Evolutionary conservation across 2,113 vertebrate species (phyloP), one percentile per base, ranked within the genome.

Genomic region (Ceyx melanurus): DNA sequence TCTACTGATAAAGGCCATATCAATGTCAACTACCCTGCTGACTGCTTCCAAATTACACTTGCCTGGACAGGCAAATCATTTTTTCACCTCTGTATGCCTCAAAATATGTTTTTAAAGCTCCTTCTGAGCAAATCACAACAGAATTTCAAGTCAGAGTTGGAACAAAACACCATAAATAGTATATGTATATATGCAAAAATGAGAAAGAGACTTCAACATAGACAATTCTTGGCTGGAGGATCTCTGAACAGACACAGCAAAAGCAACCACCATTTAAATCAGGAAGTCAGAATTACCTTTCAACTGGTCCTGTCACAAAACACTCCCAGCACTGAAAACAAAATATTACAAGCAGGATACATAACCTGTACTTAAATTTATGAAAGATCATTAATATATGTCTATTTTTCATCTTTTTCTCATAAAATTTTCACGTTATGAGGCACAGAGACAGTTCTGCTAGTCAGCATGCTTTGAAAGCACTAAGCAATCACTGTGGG

Each of bases 1-100:
- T 33, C 79, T 65, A 21, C 57, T 33, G 67, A 37, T 95, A 65
- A 96, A 97, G 94, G 94, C 95, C 94, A 92, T n/a, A 86, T 66
- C 43, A 92, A 86, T 75, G 88, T 90, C 78, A 96, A 93, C 85
- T 74, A 89, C 67, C 86, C 64, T 96, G 78, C 74, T 57, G 48
- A 37, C 31, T 93, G 56, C 42, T 88, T 86, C 87, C 58, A 65
- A 54, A 92, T 85, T 81, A 85, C 53, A 54, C 37, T 90, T 89
- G 57, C 57, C 58, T n/a, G 46, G 85, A 58, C 5, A 71, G 35
- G 46, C 13, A 48, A 48, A 60, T 33, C 21, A 57, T 51, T 85
- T 89, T 85, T 71, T 58, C 31, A 68, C 8, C 33, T 62, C 21
- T 4, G 40, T 11, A 50, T 43, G 67, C 31, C 48, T n/a, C 65